These are phyloP conservation scores for Leucophora obtusa DNA, from an alignment of 2,888 invertebrate genomes.

Conservation along the genomic window DNA sequence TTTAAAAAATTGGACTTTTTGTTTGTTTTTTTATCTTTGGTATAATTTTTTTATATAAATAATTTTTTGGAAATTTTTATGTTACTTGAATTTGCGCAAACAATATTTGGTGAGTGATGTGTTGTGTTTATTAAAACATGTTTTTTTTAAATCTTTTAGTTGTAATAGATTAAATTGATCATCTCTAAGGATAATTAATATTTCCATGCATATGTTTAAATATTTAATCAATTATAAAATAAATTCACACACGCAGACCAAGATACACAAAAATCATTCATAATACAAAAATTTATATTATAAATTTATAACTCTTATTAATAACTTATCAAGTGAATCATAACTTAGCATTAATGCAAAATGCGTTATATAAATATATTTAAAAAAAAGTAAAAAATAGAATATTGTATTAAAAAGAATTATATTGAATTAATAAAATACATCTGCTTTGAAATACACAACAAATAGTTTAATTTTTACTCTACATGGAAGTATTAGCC, in stretches of 20 bases:
- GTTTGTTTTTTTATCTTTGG: conserved; percentile 15
- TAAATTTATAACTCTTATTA: conserved; percentile 25
- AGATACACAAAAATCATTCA: neutral
- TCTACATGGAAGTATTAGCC: too few species aligned
- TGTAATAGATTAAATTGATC: conserved; percentile 48
- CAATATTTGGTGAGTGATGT: conserved; percentile 18
- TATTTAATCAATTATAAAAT: conserved; percentile 11
- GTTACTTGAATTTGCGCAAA: conserved; percentile 31
- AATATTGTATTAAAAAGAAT: conserved; percentile 48
- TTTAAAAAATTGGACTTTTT: conserved; percentile 43
- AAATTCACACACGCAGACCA: conserved; percentile 9
- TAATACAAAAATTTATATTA: conserved; percentile 17
- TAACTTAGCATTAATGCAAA: conserved; percentile 42
- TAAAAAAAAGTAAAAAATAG: conserved; percentile 12
- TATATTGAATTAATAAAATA: conserved; percentile 51
- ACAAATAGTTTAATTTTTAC: neutral
- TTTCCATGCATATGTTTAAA: conserved; percentile 35
- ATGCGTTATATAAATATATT: conserved; percentile 40
- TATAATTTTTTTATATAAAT: conserved; percentile 36
- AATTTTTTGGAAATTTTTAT: conserved; percentile 22
- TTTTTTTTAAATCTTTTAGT: conserved; percentile 45
- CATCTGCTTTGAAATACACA: conserved; percentile 54
- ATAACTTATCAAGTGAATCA: conserved; percentile 27
- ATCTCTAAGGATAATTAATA: conserved; percentile 30
- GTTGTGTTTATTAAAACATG: conserved; percentile 20